Conservation (phyloP, 2,113 vertebrate species). For the Caretta caretta region DNA sequence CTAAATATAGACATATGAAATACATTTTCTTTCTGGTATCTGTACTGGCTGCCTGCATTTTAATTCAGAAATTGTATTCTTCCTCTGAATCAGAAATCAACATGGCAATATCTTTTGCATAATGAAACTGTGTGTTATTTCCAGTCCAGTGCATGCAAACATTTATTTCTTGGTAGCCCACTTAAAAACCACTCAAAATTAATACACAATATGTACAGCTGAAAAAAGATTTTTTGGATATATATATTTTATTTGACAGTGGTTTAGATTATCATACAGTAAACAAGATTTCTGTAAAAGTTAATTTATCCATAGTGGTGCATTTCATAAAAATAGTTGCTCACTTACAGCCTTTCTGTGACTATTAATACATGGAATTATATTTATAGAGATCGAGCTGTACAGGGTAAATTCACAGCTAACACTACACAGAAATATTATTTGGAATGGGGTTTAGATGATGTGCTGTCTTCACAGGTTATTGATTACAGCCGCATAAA, state of each 20-base stretch:
- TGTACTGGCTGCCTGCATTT: neutral
- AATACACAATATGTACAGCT: constrained; percentile 72
- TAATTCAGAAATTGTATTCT: neutral
- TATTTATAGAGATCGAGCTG: constrained; percentile 98
- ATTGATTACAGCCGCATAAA: constrained; percentile 91
- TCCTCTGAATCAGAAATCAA: neutral
- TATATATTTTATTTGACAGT: constrained; percentile 97
- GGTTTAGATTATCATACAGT: constrained; percentile 99
- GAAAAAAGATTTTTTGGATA: constrained; percentile 88
- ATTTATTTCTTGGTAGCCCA: neutral
- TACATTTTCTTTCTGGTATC: neutral
- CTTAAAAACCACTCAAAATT: constrained; percentile 34
- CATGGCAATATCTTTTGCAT: neutral
- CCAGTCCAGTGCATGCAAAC: neutral
- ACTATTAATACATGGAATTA: constrained; percentile 98
- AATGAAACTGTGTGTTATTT: neutral
- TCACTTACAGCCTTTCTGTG: constrained; percentile 98
- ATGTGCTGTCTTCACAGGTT: constrained; percentile 91
- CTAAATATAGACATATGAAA: neutral
- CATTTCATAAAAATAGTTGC: constrained; percentile 99
- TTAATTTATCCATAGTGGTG: constrained; percentile 99
- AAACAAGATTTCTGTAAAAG: constrained; percentile 99
- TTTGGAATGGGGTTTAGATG: constrained; percentile 89
- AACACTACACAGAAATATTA: constrained; percentile 97
- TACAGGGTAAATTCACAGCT: constrained; percentile 98